Conservation (phyloP, 2,797 vertebrate genomes). For the Allobates femoralis region DNA sequence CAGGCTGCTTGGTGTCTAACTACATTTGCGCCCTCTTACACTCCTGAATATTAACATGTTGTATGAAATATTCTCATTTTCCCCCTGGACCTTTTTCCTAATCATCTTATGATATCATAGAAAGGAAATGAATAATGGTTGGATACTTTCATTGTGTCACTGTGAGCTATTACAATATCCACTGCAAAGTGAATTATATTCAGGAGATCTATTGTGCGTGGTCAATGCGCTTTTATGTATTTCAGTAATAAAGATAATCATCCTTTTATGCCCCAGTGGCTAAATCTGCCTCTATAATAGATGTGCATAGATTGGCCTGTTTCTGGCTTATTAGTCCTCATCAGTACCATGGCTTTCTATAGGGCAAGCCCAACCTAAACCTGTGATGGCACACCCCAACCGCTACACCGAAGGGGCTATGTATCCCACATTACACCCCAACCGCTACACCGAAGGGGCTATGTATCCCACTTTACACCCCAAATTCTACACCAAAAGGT, state of each 20-base stretch:
- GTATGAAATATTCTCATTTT: not conserved
- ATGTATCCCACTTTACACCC: too few relatives aligned
- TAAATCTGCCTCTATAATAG: not conserved
- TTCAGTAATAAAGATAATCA: not conserved
- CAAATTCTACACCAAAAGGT: too few relatives aligned
- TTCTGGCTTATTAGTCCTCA: not conserved
- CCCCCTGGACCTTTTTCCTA: constrained; percentile 1
- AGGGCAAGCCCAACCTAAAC: not conserved
- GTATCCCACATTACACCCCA: too few relatives aligned
- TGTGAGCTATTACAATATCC: not conserved
- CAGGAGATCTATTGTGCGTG: constrained; percentile 14
- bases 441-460: too few relatives aligned
- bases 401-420: too few relatives aligned
- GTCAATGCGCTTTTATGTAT: not conserved
- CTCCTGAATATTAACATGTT: constrained; percentile 9
- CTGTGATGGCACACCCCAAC: too few relatives aligned
- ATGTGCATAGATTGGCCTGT: not conserved
- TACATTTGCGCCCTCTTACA: constrained; percentile 12
- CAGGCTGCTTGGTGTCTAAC: not conserved
- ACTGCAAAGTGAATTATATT: not conserved
- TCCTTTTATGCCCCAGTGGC: not conserved
- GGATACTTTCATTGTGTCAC: not conserved
- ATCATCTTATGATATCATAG: constrained; percentile 42
- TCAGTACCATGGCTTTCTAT: not conserved
- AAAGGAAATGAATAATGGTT: constrained; percentile 2